These are phyloP conservation scores for Pycnomerus fuliginosus DNA, from an alignment of 2,888 invertebrate genomes.

Conservation along the genomic window DNA sequence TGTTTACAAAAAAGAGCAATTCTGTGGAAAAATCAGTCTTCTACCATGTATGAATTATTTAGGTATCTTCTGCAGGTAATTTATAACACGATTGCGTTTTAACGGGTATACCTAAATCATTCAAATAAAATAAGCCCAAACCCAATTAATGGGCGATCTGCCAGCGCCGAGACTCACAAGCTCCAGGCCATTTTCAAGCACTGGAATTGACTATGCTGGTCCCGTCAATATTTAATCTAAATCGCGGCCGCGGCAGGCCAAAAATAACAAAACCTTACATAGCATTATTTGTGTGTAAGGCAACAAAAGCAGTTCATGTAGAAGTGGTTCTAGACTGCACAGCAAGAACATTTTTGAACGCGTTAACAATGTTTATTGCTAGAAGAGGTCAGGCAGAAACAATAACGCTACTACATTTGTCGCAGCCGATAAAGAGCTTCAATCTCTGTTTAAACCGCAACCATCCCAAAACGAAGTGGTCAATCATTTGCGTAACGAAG, in stretches of 20 bases:
- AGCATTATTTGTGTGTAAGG: slow-evolving; percentile 29
- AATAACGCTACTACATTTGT: slow-evolving; percentile 30
- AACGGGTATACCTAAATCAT: too few species aligned
- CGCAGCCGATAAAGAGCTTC: slow-evolving; percentile 12
- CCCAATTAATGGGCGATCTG: slow-evolving; percentile 9
- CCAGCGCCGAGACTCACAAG: slow-evolving; percentile 1
- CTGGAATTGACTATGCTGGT: slow-evolving; percentile 30
- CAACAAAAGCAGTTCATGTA: slow-evolving; percentile 28
- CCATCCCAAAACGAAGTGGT: slow-evolving; percentile 2
- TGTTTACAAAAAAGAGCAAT: too few species aligned
- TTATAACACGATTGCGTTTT: too few species aligned
- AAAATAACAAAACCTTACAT: slow-evolving; percentile 16
- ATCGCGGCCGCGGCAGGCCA: slow-evolving; percentile 21
- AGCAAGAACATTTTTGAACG: slow-evolving; percentile 24
- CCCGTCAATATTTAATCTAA: slow-evolving; percentile 23
- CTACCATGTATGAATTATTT: too few species aligned
- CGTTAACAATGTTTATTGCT: slow-evolving; percentile 24
- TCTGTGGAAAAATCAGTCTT: too few species aligned
- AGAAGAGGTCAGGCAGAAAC: slow-evolving; percentile 23
- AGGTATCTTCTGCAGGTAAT: too few species aligned
- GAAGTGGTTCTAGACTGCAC: slow-evolving; percentile 26
- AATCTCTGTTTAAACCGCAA: not conserved
- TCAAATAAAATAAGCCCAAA: too few species aligned
- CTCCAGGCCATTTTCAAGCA: slow-evolving; percentile 18
- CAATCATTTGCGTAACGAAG: too few species aligned